A percentile compares a stretch with the other conserved stretches of the same genome.
These are phyloP conservation scores for Eptesicus fuscus DNA, from an alignment of 2,113 vertebrate genomes.

Conservation along the genomic window DNA sequence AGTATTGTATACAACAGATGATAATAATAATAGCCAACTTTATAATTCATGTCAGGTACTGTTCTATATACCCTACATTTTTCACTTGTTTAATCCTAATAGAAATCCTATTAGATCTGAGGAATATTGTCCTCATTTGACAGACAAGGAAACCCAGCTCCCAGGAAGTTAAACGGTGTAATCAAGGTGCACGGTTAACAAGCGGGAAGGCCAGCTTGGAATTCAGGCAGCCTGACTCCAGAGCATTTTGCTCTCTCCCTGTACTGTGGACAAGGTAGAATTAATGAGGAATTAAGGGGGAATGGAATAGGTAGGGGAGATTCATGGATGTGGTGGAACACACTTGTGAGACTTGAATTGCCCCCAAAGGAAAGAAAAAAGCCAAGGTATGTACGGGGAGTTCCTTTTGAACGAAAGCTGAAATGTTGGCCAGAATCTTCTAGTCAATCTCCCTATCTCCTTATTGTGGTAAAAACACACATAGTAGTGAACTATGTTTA, in stretches of 20 bases:
- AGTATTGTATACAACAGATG: background rate
- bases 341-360: background rate
- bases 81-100: conserved; percentile 12
- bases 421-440: background rate
- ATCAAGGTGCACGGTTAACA: background rate
- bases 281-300: background rate
- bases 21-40: background rate
- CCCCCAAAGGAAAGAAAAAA: background rate
- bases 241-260: background rate
- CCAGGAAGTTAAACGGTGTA: background rate
- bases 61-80: background rate
- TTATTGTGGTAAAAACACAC: background rate
- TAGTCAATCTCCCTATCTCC: background rate
- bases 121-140: background rate
- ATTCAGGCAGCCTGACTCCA: background rate
- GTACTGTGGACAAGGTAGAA: background rate
- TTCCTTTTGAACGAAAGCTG: background rate
- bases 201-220: background rate
- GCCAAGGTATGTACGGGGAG: background rate
- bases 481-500: background rate
- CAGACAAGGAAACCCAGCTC: background rate
- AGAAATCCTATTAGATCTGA: background rate
- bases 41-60: background rate
- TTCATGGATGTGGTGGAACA: background rate
- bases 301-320: background rate